Base-by-base conservation (phyloP, 2,797 vertebrate genomes). In the Catamblyrhynchus diadema region DNA sequence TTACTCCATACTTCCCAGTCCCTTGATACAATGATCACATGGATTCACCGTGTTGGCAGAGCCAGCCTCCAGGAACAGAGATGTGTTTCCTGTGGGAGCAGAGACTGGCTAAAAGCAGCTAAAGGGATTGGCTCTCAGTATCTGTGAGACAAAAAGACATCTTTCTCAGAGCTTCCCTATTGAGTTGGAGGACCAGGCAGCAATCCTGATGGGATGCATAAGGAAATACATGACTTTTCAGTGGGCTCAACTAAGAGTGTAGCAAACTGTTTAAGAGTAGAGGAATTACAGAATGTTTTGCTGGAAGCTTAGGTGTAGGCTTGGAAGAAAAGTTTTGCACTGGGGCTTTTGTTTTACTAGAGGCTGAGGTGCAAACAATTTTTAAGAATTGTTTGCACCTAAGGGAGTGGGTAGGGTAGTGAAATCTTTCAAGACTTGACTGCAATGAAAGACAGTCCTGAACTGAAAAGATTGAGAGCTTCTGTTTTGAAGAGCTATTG, bases 11-110 rank as follows among this genome's bases (percentile, higher is more conserved):
- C 6, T 90, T 92, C 19, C 42, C 20, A 35, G 10, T 53, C 23
- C 28, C 14, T 61, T 67, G 42, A 33, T 33, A 37, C 0, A 2
- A 37, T 16, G 15, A 23, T 24, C 28, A 56, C 0, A 2, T 56
- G 30, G 12, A 74, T 51, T 30, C 35, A 47, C 19, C 10, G 11
- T 0, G 3, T 20, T 2, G 3, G 32, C 7, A 57, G 78, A 71
- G 37, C 8, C 23, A 39, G 14, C 23, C 42, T 71, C 30, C 24
- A 45, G 8, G 5, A 45, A 15, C 7, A 66, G 39, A 60, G 18
- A n/a, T 42, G 8, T 45, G 8, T 25, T 73, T 65, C 61, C 39
- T 3, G 0, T 21, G 27, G 42, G 35, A 90, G 12, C 39, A 73
- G 39, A 57, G 22, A 15, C 33, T 59, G 30, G 24, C 13, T 54